These are phyloP conservation scores for Lepus europaeus DNA, from an alignment of 2,113 vertebrate genomes.

Conservation along the genomic window DNA sequence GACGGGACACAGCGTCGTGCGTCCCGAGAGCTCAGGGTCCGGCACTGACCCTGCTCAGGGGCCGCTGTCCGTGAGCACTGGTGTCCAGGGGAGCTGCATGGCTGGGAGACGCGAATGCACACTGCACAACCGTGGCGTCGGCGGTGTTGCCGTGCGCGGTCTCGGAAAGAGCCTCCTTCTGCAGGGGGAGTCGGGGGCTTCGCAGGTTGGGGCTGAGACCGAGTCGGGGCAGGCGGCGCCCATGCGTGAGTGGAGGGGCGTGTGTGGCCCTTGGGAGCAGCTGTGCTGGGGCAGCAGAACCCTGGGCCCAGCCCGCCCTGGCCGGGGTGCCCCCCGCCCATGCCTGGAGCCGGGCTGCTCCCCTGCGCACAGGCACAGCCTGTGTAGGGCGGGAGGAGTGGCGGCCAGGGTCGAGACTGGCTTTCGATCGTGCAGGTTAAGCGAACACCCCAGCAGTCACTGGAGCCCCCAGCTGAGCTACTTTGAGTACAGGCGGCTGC, in stretches of 20 bases:
- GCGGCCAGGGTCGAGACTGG: too few relatives aligned
- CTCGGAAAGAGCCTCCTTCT: not conserved
- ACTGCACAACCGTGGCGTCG: not conserved
- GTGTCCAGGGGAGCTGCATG: not conserved
- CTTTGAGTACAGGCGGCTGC: conserved; percentile 91
- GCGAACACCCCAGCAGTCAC: conserved; percentile 89
- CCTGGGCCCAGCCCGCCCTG: too few relatives aligned
- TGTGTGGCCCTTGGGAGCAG: too few relatives aligned
- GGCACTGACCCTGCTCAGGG: not conserved
- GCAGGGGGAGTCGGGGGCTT: not conserved
- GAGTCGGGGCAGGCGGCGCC: too few relatives aligned
- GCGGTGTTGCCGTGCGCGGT: not conserved
- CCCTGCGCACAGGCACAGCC: not conserved
- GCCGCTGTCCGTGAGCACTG: not conserved
- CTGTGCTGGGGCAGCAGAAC: too few relatives aligned
- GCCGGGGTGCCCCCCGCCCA: too few relatives aligned
- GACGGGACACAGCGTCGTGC: not conserved
- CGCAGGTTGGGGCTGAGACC: not conserved
- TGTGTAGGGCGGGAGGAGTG: too few relatives aligned
- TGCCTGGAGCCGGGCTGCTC: too few relatives aligned
- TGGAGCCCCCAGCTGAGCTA: conserved; percentile 94
- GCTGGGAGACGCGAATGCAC: not conserved
- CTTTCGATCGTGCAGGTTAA: conserved; percentile 88
- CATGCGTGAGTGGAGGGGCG: too few relatives aligned
- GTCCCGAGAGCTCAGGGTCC: not conserved